These are phyloP conservation scores for Paragorgia papillata DNA, from an alignment of 92 coral and sea anemone species.

Conservation along the genomic window DNA sequence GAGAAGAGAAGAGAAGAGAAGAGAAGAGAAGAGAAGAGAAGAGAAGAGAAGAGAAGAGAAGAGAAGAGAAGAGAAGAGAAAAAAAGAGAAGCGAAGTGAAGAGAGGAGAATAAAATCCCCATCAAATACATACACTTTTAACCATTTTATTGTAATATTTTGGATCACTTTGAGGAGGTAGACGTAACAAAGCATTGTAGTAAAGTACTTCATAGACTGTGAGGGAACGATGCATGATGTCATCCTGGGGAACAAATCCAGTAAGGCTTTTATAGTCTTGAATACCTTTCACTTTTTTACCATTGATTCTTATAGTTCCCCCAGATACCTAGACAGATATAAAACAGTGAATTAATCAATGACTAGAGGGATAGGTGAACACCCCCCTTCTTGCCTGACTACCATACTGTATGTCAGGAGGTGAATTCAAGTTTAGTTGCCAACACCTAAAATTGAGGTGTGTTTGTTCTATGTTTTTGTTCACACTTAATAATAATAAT, in stretches of 20 bases:
- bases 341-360: background rate
- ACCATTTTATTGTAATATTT: constrained; percentile 55
- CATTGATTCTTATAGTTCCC: constrained; percentile 25
- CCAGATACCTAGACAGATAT: constrained; percentile 12
- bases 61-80: too few species aligned
- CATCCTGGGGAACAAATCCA: constrained; percentile 67
- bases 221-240: constrained; percentile 84
- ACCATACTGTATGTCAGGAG: too few species aligned
- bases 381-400: too few species aligned
- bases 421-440: too few species aligned
- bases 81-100: background rate
- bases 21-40: too few species aligned
- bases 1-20: too few species aligned
- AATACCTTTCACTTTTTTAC: constrained; percentile 6
- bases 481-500: too few species aligned
- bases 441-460: too few species aligned
- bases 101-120: background rate
- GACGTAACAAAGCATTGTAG: constrained; percentile 81
- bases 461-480: too few species aligned
- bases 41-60: too few species aligned
- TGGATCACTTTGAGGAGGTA: constrained; percentile 58
- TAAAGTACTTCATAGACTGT: constrained; percentile 72
- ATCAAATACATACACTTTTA: constrained; percentile 54
- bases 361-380: too few species aligned
- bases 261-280: constrained; percentile 24